These are phyloP conservation scores for Heteropelma amictum DNA, from an alignment of 2,888 invertebrate species.

Conservation along the genomic window DNA sequence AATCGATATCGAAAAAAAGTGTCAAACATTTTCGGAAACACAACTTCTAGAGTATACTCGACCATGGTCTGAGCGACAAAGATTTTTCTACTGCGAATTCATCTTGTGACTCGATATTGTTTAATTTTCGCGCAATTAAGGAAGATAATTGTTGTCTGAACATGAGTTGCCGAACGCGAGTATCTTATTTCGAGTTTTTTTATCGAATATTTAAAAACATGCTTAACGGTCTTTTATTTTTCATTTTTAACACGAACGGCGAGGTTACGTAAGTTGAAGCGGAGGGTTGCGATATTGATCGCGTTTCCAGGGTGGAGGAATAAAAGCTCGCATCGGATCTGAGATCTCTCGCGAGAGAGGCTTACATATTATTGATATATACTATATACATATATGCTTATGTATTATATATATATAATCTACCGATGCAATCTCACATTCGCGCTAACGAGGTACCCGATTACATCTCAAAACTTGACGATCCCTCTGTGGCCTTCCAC, in stretches of 20 bases:
- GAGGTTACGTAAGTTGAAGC: not conserved
- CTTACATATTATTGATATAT: not conserved
- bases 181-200: not conserved
- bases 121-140: too few relatives aligned
- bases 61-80: not conserved
- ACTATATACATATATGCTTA: constrained; percentile 1
- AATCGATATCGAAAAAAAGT: too few relatives aligned
- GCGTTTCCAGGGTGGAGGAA: constrained; percentile 35
- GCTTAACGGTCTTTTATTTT: too few relatives aligned
- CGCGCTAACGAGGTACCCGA: constrained; percentile 63
- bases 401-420: constrained; percentile 1
- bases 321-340: constrained; percentile 59
- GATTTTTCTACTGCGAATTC: not conserved
- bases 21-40: too few relatives aligned
- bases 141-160: too few relatives aligned
- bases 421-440: constrained; percentile 61
- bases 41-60: too few relatives aligned
- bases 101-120: not conserved
- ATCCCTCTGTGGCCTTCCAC: constrained; percentile 47
- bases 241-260: not conserved
- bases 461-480: constrained; percentile 59
- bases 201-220: too few relatives aligned
- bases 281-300: constrained; percentile 42
- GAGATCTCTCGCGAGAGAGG: constrained; percentile 4
- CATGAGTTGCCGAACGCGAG: too few relatives aligned